A percentile compares a stretch with the other conserved stretches of the same genome.
Conservation (phyloP, 37 sponge, comb jelly and placozoan species). For the Petrosia ficiformis region DNA sequence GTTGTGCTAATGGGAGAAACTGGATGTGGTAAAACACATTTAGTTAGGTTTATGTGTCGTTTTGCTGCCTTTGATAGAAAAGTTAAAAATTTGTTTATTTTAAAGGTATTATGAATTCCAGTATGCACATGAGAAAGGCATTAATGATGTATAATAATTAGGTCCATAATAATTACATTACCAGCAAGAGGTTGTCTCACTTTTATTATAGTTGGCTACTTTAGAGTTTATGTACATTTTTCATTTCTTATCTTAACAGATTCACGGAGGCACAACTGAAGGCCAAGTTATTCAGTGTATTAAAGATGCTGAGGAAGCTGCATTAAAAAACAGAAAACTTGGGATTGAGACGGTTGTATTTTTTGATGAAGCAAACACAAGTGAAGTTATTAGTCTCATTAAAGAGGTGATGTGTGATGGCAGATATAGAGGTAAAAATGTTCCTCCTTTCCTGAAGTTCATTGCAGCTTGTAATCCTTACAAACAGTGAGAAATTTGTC, state of each 20-base stretch:
- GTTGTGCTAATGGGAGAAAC: conserved; percentile 99
- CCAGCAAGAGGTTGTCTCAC: too few species aligned
- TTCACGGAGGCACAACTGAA: conserved; percentile 88
- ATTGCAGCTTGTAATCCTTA: conserved; percentile 89
- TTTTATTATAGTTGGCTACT: too few species aligned
- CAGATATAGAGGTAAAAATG: conserved; percentile 42
- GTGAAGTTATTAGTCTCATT: conserved; percentile 90
- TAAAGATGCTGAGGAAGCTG: conserved; percentile 65
- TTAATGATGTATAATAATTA: too few species aligned
- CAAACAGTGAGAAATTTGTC: conserved; percentile 15
- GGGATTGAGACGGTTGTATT: conserved; percentile 65
- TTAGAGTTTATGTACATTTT: neutral
- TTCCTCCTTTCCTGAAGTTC: conserved; percentile 55
- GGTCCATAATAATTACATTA: too few species aligned
- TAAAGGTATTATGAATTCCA: conserved; percentile 61
- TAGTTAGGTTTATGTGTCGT: conserved; percentile 89
- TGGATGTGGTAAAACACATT: conserved; percentile 95
- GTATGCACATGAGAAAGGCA: too few species aligned
- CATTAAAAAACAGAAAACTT: conserved; percentile 31
- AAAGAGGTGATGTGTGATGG: conserved; percentile 93
- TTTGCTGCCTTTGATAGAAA: conserved; percentile 17
- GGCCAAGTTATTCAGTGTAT: conserved; percentile 49
- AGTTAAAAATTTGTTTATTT: conserved; percentile 56
- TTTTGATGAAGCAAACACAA: conserved; percentile 95
- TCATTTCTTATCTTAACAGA: conserved; percentile 31